phyloP scores from a whole-genome alignment of 2,888 invertebrate species.

The Pseudococcus jackbeardsleyi region DNA sequence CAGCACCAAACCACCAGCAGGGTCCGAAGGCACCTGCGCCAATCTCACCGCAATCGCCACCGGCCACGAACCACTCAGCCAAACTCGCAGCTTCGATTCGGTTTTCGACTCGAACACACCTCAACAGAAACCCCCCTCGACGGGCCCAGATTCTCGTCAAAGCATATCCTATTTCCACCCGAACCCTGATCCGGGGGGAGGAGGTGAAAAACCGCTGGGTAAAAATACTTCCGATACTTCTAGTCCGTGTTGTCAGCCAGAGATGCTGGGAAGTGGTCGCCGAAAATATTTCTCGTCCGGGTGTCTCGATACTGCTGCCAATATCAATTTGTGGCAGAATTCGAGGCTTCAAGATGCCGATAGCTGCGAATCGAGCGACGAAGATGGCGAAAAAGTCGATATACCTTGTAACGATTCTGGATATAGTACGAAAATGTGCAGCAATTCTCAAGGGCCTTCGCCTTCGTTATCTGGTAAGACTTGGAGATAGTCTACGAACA shows the following conservation, averaged over 20 bases:
- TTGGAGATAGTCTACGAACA: background rate
- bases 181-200: background rate
- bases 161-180: constrained; percentile 34
- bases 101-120: constrained; percentile 30
- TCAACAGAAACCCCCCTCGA: background rate
- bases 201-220: background rate
- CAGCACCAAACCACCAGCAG: background rate
- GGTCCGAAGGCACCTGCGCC: background rate
- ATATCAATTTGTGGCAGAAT: constrained; percentile 51
- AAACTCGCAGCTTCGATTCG: constrained; percentile 60
- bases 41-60: background rate
- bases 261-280: background rate
- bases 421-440: constrained; percentile 83
- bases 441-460: constrained; percentile 67
- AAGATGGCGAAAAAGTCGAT: constrained; percentile 63
- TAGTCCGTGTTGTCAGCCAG: constrained; percentile 45
- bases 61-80: background rate
- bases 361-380: constrained; percentile 54
- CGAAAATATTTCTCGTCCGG: constrained; percentile 44
- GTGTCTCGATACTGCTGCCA: constrained; percentile 3
- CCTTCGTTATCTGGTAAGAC: constrained; percentile 68
- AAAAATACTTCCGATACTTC: constrained; percentile 18
- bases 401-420: constrained; percentile 83
- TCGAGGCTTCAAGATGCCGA: constrained; percentile 44
- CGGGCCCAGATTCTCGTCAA: constrained; percentile 22